These are phyloP conservation scores for Cynopterus sphinx DNA, from an alignment of 2,797 vertebrate species.

Conservation along the genomic window DNA sequence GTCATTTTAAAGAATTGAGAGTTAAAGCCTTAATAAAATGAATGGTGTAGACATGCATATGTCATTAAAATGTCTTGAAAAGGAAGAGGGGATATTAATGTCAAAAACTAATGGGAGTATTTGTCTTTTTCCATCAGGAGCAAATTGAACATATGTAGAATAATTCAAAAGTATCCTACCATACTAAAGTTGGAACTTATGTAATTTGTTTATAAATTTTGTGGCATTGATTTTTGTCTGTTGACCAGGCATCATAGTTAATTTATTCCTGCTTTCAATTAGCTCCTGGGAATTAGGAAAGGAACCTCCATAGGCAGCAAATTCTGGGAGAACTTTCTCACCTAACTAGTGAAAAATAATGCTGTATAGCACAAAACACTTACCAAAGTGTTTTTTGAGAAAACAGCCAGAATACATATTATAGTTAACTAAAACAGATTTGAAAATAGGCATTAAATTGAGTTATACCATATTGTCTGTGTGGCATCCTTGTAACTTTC, in stretches of 20 bases:
- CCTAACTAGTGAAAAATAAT: neutral
- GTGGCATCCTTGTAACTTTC: neutral
- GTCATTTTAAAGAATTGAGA: neutral
- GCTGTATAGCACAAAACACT: neutral
- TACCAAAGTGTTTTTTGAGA: neutral
- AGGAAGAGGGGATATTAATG: neutral
- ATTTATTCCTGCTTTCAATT: neutral
- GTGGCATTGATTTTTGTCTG: neutral
- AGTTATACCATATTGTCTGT: neutral
- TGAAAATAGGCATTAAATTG: neutral
- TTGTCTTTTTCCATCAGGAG: neutral
- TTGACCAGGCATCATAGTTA: neutral
- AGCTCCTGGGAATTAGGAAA: neutral
- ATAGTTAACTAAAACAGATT: neutral
- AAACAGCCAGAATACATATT: neutral
- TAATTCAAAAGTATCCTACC: neutral
- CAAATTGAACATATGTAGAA: neutral
- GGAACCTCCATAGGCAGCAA: neutral
- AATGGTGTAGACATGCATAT: neutral
- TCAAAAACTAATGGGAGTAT: neutral
- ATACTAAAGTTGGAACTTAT: neutral
- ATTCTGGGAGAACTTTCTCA: neutral
- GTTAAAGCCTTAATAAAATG: neutral
- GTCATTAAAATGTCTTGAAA: neutral
- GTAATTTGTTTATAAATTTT: neutral